These are phyloP conservation scores for Drosophila formosana DNA, from an alignment of 2,888 invertebrate genomes.

Conservation along the genomic window DNA sequence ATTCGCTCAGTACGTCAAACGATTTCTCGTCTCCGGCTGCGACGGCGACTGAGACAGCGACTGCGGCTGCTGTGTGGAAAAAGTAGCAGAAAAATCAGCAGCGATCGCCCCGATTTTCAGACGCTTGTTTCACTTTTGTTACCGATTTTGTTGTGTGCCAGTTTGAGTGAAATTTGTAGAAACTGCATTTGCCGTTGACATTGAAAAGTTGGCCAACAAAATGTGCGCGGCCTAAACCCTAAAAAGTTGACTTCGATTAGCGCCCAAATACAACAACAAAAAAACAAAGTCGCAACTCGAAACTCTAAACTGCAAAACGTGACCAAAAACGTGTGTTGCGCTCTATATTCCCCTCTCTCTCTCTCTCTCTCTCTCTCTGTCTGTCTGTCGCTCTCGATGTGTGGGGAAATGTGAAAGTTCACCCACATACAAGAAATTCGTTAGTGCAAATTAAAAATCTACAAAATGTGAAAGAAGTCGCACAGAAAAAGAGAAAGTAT, in stretches of 20 bases:
- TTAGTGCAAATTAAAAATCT: conserved; percentile 71
- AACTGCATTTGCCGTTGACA: conserved; percentile 68
- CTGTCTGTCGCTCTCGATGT: neutral
- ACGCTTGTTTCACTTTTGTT: conserved; percentile 66
- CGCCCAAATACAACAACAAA: conserved; percentile 10
- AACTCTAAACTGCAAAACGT: conserved; percentile 55
- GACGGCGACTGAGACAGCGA: conserved; percentile 25
- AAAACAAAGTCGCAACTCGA: neutral
- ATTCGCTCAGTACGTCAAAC: conserved; percentile 21
- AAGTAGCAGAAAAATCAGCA: conserved; percentile 70
- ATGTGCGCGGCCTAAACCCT: neutral
- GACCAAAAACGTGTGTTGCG: conserved; percentile 67
- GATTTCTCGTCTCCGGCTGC: conserved; percentile 55
- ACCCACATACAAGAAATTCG: conserved; percentile 77
- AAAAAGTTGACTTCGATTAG: conserved; percentile 40
- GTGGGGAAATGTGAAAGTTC: conserved; percentile 81
- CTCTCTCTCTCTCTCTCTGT: neutral
- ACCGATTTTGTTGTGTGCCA: conserved; percentile 49
- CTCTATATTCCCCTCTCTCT: neutral
- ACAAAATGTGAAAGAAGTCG: conserved; percentile 49
- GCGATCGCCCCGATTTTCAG: conserved; percentile 33
- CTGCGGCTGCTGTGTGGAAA: conserved; percentile 53
- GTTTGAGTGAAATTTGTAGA: conserved; percentile 71
- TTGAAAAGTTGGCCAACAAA: conserved; percentile 73
- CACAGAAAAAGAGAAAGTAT: conserved; percentile 71